Evolutionary conservation across 2,113 vertebrate genomes (phyloP).

Genomic region (Siniperca chuatsi): DNA sequence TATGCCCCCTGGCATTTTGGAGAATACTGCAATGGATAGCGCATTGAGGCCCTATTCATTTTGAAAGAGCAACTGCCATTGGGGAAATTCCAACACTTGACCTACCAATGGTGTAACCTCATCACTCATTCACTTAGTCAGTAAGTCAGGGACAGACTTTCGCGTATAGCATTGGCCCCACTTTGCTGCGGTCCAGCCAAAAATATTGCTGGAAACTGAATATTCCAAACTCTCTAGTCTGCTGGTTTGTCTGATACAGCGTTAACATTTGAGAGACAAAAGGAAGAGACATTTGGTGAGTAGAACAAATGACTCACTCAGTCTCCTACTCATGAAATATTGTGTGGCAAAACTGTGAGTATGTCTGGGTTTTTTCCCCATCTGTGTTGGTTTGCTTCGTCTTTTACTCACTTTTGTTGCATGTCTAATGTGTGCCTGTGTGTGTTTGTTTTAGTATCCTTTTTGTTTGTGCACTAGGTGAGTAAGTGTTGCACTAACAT

Average conservation of each 20-base stretch:
- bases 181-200: too few species aligned
- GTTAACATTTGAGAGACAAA: constrained; percentile 55
- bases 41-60: too few species aligned
- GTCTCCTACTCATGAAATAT: constrained; percentile 55
- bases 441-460: constrained; percentile 20
- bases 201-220: too few species aligned
- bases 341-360: constrained; percentile 42
- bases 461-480: constrained; percentile 14
- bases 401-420: constrained; percentile 7
- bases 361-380: constrained; percentile 32
- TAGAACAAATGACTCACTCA: constrained; percentile 60
- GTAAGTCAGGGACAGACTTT: too few species aligned
- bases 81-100: too few species aligned
- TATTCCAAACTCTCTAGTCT: constrained; percentile 9
- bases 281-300: constrained; percentile 55
- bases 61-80: too few species aligned
- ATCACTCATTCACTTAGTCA: too few species aligned
- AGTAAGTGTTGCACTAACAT: constrained; percentile 26
- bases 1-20: too few species aligned
- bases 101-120: too few species aligned
- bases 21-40: too few species aligned
- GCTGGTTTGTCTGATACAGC: constrained; percentile 37
- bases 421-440: background rate
- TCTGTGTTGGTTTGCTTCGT: constrained; percentile 4
- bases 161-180: too few species aligned